Evolutionary conservation across 2,797 vertebrate genomes (phyloP), one percentile per base, ranked within the genome.

Genomic region (Malurus leucopterus): DNA sequence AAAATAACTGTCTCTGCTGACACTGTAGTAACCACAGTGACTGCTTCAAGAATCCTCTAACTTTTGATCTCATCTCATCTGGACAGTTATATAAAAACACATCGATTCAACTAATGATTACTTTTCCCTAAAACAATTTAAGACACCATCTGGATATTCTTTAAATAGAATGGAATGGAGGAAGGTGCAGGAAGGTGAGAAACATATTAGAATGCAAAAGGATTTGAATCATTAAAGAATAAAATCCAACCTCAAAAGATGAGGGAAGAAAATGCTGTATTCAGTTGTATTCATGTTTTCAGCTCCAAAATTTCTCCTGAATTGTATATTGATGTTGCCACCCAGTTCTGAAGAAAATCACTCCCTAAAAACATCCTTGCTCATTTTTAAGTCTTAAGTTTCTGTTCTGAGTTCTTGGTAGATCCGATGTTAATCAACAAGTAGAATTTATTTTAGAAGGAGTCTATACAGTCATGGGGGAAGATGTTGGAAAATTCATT

Each of bases 61-160:
- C 13, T 34, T 93, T 89, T 88, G 30, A 86, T 79, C 46, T 72
- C 23, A 21, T 69, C 40, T 89, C 38, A 84, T 70, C 10, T 61
- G 63, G 70, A 73, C 44, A 89, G 23, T 22, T 53, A 26, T 64
- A 58, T 53, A 78, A 63, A 84, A 81, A 11, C 7, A 19, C 34
- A 91, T 71, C 65, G 57, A 75, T 93, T 84, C 47, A 87, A 55
- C 34, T 84, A 72, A 86, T 75, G 38, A 88, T 50, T 78, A 43
- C 9, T 84, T 53, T 78, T 55, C 38, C n/a, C n/a, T 2, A 53
- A 89, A 90, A 82, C 4, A 88, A 73, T 67, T 86, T 79, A 64
- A 76, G 89, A 30, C 27, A 61, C 19, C 15, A 57, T 67, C 17
- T 89, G 17, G 19, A 71, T 50, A 5, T 44, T 88, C 47, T 79